Evolutionary conservation across 2,113 vertebrate species (phyloP), one percentile per base, ranked within the genome.

Genomic region (Syngnathoides biaculeatus): DNA sequence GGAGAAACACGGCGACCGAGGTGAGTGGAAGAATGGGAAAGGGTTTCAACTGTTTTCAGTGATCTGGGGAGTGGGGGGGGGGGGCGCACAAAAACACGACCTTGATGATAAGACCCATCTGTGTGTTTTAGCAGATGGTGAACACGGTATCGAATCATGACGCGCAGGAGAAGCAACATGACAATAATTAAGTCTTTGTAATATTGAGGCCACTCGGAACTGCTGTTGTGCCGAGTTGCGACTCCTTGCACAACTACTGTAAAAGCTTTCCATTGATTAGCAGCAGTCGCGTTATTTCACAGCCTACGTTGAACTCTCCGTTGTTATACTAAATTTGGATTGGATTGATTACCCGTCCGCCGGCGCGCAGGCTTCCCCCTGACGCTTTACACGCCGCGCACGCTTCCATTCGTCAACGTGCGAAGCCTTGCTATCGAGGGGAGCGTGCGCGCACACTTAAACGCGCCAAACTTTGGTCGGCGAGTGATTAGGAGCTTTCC

Each of bases 81-180:
- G 14, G 11, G 59, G 64, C 50, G 43, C 10, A 45, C 15, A 40
- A 68, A 77, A 81, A 78, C 30, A 68, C 35, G 78, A 80, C 78
- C 80, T 79, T 81, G 71, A 77, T 68, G 63, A 71, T 59, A 67
- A 78, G 79, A 27, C 57, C 48, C 64, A 67, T 61, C 48, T 59
- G 42, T 17, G 47, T 55, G 43, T 10, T 62, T 56, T 43, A 17
- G 8, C 14, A 61, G 67, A 65, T 42, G 14, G 60, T 63, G 50
- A 27, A 47, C 42, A 70, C 22, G 60, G 5, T n/a, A 60, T 26
- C n/a, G 24, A 7, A 11, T 59, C 40, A 62, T 26, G 12, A 43
- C 35, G 50, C 30, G 30, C 39, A 64, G 42, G 20, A 65, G 45
- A 71, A 63, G 27, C 38, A 14, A 57, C 6, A 30, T 30, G 15